Evolutionary conservation across 2,797 vertebrate species (phyloP), one percentile per base, ranked within the genome.

Genomic region (Limnodromus scolopaceus): DNA sequence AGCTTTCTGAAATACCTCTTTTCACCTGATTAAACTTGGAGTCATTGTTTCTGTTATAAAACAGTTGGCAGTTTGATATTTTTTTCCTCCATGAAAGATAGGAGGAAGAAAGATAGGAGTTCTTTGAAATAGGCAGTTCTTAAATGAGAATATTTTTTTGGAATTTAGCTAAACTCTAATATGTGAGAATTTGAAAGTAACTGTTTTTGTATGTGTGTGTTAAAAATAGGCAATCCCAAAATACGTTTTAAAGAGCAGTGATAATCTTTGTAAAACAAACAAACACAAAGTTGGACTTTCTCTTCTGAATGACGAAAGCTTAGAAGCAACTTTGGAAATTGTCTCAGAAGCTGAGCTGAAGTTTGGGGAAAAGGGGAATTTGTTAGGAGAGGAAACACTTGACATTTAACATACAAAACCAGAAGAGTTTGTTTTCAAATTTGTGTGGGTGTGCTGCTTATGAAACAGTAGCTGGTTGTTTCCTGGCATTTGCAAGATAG

Each of bases 11-110:
- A 87, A 89, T 82, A 60, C 39, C 55, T 66, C 38, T 89, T 55
- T 93, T 93, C 65, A 87, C 91, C 75, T 87, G 92, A 91, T 90
- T 78, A 92, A 91, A 83, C 45, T 86, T 65, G 60, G 85, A 76
- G 49, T 84, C 65, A 27, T 55, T 82, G 36, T 93, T 63, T 19
- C 8, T 71, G 89, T 48, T 66, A 69, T 24, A 86, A 88, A 84
- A 11, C 92, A 82, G 85, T 95, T 82, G 53, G 7, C n/a, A 64
- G 41, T 64, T 64, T 34, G 34, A 23, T 3, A 30, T 46, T 32
- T 15, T 30, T 64, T 27, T 34, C 13, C 27, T 39, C 10, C 9
- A 1, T 39, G 45, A 57, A 87, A 75, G 64, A 60, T 16, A 91
- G 51, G 46, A 82, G 65, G 38, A 57, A 24, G 25, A 66, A 58